phyloP scores from a whole-genome alignment of 2,797 vertebrate species.

The Glossophaga mutica region DNA sequence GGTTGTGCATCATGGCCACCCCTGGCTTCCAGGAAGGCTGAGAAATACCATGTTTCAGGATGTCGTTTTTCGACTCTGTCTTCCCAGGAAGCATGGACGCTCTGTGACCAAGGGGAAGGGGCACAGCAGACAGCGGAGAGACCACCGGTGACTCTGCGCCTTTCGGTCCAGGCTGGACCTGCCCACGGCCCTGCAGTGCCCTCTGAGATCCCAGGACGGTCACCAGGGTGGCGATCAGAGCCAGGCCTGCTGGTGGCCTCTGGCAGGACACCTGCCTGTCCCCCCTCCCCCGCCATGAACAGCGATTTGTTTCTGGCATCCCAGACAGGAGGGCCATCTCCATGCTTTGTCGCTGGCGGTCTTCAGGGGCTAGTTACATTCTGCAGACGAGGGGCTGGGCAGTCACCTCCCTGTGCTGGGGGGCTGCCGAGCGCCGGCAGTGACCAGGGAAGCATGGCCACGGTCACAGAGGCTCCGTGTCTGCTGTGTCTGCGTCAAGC shows the following conservation, averaged over 20 bases:
- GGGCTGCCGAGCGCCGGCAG: fast-evolving
- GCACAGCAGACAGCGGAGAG: neutral
- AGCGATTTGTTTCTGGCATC: neutral
- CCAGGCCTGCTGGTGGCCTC: neutral
- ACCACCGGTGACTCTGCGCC: neutral
- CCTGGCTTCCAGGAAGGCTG: neutral
- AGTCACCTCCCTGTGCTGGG: fast-evolving
- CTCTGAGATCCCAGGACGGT: neutral
- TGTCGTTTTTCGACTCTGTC: no score
- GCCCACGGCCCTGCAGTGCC: fast-evolving
- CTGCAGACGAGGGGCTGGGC: neutral
- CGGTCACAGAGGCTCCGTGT: fast-evolving
- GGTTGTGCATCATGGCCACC: fast-evolving
- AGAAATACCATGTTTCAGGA: neutral
- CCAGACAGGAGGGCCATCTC: neutral
- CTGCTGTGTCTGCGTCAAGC: neutral
- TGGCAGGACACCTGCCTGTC: fast-evolving
- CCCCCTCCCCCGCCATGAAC: fast-evolving
- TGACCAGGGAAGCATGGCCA: neutral
- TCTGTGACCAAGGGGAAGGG: neutral
- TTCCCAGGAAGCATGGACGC: neutral
- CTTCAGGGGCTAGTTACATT: neutral
- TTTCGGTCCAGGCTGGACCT: neutral
- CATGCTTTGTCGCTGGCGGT: no score
- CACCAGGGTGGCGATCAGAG: neutral